phyloP scores from a whole-genome alignment of 2,888 invertebrate species.

The Acholoe squamosa region DNA sequence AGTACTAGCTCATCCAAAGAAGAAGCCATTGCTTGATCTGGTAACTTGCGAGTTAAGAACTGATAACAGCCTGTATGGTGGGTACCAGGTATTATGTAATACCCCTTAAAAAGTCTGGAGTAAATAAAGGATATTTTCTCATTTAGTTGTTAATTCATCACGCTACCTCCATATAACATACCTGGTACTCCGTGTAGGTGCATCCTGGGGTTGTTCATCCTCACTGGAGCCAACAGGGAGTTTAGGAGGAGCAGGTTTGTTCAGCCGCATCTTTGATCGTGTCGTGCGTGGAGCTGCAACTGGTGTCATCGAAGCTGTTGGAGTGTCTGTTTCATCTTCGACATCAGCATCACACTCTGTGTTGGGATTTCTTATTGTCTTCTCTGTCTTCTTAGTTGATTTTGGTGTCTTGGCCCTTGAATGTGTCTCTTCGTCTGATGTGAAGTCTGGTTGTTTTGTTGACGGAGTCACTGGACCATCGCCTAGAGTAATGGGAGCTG shows the following conservation, averaged over 20 bases:
- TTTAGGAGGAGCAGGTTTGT: conserved; percentile 55
- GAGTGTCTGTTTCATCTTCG: conserved; percentile 9
- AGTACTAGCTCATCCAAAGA: too few species aligned
- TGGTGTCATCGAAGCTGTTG: neutral
- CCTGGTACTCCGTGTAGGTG: conserved; percentile 10
- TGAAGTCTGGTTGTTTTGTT: neutral
- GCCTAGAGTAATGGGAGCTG: conserved; percentile 22
- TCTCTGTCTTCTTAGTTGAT: neutral
- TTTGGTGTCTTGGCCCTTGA: neutral
- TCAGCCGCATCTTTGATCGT: conserved; percentile 53
- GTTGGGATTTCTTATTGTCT: neutral
- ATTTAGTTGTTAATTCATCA: too few species aligned
- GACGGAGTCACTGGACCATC: neutral
- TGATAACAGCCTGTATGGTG: too few species aligned
- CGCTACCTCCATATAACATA: neutral
- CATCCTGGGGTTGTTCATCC: conserved; percentile 19
- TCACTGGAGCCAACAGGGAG: conserved; percentile 27
- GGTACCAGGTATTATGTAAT: too few species aligned
- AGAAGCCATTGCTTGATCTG: too few species aligned
- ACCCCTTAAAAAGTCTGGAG: too few species aligned
- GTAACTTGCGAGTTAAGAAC: too few species aligned
- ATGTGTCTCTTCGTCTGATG: neutral
- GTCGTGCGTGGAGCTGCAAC: conserved; percentile 27
- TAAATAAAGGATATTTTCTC: too few species aligned
- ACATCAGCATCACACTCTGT: conserved; percentile 16